Base-by-base conservation (phyloP, 2,113 vertebrate species). In the Anthoscopus minutus region DNA sequence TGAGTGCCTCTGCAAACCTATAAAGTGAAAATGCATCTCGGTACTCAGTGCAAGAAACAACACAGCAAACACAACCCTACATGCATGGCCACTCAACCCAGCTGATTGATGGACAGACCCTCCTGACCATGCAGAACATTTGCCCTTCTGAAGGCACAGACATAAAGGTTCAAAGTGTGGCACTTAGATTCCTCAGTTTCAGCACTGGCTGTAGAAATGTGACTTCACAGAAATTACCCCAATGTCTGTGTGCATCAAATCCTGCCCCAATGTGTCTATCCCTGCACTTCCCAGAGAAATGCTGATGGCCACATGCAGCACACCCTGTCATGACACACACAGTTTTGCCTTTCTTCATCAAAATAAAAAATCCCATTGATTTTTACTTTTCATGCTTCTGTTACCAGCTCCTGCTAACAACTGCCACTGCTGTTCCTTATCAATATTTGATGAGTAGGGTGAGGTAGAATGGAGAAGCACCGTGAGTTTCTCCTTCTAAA, bases 401-500 rank as follows among this genome's bases (percentile, higher is more conserved):
- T 95, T 94, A 86, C 94, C 60, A 94, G 94, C 96, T 92, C 61
- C 86, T 79, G 76, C 87, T 92, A 91, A 94, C 89, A 94, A 92
- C 53, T 95, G 87, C 87, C 95, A 93, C 81, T 91, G 81, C 91
- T 95, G 86, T 84, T 95, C 58, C 77, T 25, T 77, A 94, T 97
- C 91, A 97, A 96, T 97, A 96, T 97, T 97, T 97, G 89, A 97
- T 97, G 92, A 97, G 82, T 30, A 93, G 89, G 94, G 94, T 93
- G 94, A 95, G 82, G 73, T 91, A 79, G 78, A 94, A 93, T 86
- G 85, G 80, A 96, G 87, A 96, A 96, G 60, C 94, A 88, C 93
- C 88, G 84, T 66, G 92, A 95, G 85, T 90, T 95, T 92, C 92
- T 96, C 58, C 71, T 91, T 54, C 88, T 97, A 96, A 96, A 96